A percentile compares a stretch with the other conserved stretches of the same genome.
phyloP scores from a whole-genome alignment of 2,888 invertebrate species.

The Megaustenia siamemsis region DNA sequence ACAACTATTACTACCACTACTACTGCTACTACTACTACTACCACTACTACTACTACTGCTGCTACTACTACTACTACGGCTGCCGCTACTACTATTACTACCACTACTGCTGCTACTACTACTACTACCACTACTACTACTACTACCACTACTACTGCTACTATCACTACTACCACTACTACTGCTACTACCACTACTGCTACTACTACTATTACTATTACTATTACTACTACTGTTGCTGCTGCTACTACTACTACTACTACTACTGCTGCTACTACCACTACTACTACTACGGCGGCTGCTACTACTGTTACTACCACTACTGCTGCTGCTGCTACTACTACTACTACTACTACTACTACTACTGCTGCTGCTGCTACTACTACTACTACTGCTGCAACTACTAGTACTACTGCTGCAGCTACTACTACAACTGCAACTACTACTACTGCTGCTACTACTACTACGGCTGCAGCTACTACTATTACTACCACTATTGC shows the following conservation, averaged over 20 bases:
- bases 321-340: neutral
- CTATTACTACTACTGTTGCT: too few species aligned
- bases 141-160: neutral
- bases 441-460: neutral
- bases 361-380: constrained; percentile 8
- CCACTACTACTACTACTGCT: too few species aligned
- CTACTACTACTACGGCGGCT: neutral
- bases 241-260: too few species aligned
- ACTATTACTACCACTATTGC: neutral
- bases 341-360: constrained; percentile 6
- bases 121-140: constrained; percentile 1
- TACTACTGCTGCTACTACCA: neutral
- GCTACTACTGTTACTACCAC: too few species aligned
- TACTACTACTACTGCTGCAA: neutral
- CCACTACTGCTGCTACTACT: neutral
- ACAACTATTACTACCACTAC: constrained; percentile 27
- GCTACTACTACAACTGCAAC: too few species aligned
- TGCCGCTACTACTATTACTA: too few species aligned
- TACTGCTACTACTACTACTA: constrained; percentile 24
- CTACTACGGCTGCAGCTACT: neutral
- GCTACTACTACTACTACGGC: neutral
- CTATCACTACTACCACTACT: too few species aligned
- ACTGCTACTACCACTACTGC: neutral
- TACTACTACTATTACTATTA: neutral
- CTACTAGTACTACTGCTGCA: too few species aligned